Conservation (phyloP, 2,797 vertebrate genomes). For the Phrynocephalus forsythii region DNA sequence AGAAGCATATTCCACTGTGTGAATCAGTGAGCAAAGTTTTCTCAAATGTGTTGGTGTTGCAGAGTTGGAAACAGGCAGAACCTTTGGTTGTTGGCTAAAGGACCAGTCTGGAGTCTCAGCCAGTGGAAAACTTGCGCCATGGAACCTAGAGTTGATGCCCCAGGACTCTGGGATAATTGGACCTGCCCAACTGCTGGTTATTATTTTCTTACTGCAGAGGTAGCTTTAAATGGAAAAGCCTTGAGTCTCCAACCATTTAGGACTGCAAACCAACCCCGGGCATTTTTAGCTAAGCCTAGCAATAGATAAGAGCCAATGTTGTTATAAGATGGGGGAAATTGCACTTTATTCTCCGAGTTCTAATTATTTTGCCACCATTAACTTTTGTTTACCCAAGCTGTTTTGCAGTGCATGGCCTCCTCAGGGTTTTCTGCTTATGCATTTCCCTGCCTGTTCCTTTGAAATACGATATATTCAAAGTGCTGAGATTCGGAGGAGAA, state of each 20-base stretch:
- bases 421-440: not conserved
- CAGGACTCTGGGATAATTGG: too few relatives aligned
- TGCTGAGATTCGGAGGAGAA: not conserved
- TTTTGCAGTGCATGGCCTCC: not conserved
- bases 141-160: too few relatives aligned
- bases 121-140: not conserved
- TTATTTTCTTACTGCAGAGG: not conserved
- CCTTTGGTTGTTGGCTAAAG: not conserved
- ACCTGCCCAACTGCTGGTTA: too few relatives aligned
- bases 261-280: not conserved
- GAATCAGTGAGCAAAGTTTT: not conserved
- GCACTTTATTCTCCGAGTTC: not conserved
- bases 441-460: not conserved
- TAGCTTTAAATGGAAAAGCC: not conserved
- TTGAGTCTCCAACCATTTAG: not conserved
- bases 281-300: not conserved
- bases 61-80: too few relatives aligned
- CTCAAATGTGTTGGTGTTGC: not conserved
- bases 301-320: not conserved
- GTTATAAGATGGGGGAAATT: not conserved
- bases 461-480: not conserved
- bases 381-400: not conserved
- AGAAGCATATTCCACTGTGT: not conserved
- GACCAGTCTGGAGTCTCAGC: not conserved
- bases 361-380: not conserved